Conservation (phyloP, 2,888 invertebrate genomes). For the Megastigmus dorsalis region DNA sequence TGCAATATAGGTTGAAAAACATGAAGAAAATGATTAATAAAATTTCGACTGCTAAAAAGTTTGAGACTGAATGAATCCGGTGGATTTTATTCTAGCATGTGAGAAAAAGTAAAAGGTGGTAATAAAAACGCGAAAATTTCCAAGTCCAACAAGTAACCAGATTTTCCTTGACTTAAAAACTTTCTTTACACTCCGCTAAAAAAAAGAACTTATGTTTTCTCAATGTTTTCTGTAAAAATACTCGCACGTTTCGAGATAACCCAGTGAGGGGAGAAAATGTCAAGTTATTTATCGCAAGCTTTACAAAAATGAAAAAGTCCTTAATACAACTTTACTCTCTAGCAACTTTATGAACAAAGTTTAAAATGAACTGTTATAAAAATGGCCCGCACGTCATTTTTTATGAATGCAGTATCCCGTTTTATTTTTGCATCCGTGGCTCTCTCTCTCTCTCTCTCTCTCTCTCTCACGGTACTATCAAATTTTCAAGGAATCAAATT, state of each 20-base stretch:
- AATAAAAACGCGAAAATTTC: constrained; percentile 25
- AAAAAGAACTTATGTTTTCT: constrained; percentile 14
- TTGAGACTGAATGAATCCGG: constrained; percentile 24
- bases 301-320: neutral
- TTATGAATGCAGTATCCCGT: no score
- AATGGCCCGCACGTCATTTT: no score
- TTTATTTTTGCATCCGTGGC: no score
- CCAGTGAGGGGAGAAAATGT: no score
- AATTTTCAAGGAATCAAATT: no score
- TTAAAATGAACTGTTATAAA: no score
- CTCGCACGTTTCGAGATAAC: no score
- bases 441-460: no score
- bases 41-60: constrained; percentile 18
- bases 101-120: neutral
- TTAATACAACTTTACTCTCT: neutral
- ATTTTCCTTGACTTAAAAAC: constrained; percentile 23
- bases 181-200: constrained; percentile 1
- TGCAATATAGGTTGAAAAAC: no score
- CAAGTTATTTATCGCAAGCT: no score
- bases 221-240: neutral
- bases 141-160: constrained; percentile 11
- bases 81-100: constrained; percentile 16
- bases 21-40: no score
- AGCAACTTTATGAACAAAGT: neutral
- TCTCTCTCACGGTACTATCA: no score